Percentiles rank a stretch among this genome's conserved stretches.
phyloP scores from a whole-genome alignment of 2,888 invertebrate species.

The Therioaphis trifolii region DNA sequence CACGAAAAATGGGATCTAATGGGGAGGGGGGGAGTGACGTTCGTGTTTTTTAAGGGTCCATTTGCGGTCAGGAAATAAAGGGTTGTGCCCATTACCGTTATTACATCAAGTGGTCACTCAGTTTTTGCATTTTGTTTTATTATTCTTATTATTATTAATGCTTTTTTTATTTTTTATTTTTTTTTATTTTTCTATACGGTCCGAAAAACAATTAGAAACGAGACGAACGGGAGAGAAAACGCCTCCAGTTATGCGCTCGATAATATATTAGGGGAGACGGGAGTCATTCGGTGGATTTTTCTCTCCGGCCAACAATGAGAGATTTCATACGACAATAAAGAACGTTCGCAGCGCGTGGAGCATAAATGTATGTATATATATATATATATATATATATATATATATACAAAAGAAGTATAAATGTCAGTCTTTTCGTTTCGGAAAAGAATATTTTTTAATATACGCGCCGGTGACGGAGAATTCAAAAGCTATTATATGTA shows the following conservation, averaged over 20 bases:
- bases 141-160: background rate
- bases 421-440: constrained; percentile 44
- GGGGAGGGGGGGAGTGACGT: background rate
- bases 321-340: constrained; percentile 14
- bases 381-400: background rate
- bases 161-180: constrained; percentile 4
- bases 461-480: constrained; percentile 28
- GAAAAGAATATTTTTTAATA: constrained; percentile 57
- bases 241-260: constrained; percentile 12
- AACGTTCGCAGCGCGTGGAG: background rate
- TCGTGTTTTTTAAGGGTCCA: constrained; percentile 42
- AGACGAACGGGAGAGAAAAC: constrained; percentile 37
- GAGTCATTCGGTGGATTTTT: constrained; percentile 27
- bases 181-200: background rate
- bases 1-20: constrained; percentile 54
- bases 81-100: constrained; percentile 44
- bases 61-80: constrained; percentile 58
- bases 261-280: background rate
- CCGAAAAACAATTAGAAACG: constrained; percentile 56
- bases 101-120: constrained; percentile 45
- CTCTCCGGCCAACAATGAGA: constrained; percentile 30
- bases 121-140: constrained; percentile 8
- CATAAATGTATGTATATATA: background rate
- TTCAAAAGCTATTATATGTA: constrained; percentile 59
- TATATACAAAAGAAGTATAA: constrained; percentile 23